Conservation (phyloP, 2,888 invertebrate genomes). For the Prenolepis imparis region DNA sequence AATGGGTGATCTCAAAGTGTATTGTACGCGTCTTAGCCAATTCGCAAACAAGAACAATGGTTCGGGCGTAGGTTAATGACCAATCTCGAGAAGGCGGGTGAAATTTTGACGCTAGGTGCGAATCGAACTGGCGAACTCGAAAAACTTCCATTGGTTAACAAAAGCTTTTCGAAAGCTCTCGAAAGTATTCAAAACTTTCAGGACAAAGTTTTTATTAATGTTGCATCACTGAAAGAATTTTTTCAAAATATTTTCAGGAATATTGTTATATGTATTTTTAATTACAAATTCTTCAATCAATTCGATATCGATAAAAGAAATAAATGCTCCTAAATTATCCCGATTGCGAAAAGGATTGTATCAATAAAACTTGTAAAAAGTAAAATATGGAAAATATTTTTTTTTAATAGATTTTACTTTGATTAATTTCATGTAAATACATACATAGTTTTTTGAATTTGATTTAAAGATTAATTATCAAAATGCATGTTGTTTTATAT, state of each 20-base stretch:
- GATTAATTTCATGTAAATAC: neutral
- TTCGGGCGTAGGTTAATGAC: conserved; percentile 77
- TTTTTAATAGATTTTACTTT: conserved; percentile 11
- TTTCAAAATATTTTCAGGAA: conserved; percentile 6
- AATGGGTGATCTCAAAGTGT: conserved; percentile 74
- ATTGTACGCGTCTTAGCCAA: conserved; percentile 77
- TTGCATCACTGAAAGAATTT: conserved; percentile 14
- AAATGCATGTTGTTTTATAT: neutral
- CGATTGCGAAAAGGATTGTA: neutral
- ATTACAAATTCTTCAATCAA: neutral
- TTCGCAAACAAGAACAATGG: conserved; percentile 79
- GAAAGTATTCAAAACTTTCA: conserved; percentile 41
- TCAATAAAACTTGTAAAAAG: neutral
- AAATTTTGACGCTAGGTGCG: conserved; percentile 68
- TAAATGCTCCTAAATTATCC: neutral
- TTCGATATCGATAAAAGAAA: neutral
- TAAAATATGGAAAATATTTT: neutral
- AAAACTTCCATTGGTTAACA: conserved; percentile 58
- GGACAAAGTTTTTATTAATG: conserved; percentile 50
- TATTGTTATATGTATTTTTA: conserved; percentile 7
- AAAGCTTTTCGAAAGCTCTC: conserved; percentile 19
- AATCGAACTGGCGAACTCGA: conserved; percentile 54
- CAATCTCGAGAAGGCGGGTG: conserved; percentile 76
- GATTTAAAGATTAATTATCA: neutral
- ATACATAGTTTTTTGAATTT: neutral